These are phyloP conservation scores for Alcis repandata DNA, from an alignment of 2,888 invertebrate genomes.

Conservation along the genomic window DNA sequence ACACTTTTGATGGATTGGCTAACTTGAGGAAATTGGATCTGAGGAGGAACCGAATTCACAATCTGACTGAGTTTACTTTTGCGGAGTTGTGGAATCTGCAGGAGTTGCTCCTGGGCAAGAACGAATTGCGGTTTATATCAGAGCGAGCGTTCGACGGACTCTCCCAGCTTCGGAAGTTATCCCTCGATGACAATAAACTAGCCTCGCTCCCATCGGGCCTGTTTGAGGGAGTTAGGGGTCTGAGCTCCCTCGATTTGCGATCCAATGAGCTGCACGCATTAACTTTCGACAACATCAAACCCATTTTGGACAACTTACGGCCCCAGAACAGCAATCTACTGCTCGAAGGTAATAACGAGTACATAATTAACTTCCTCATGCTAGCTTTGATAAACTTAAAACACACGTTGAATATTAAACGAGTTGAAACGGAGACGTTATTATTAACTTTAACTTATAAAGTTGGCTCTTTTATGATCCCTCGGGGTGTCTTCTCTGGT, in stretches of 20 bases:
- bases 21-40: constrained; percentile 91
- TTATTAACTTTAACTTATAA: constrained; percentile 74
- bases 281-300: constrained; percentile 91
- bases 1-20: constrained; percentile 92
- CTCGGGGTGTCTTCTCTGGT: constrained; percentile 66
- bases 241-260: constrained; percentile 91
- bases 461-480: constrained; percentile 77
- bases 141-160: constrained; percentile 92
- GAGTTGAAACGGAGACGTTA: constrained; percentile 70
- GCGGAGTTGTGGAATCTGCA: constrained; percentile 91
- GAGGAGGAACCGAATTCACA: constrained; percentile 91
- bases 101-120: constrained; percentile 90
- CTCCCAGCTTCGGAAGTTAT: constrained; percentile 90
- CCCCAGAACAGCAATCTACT: constrained; percentile 91
- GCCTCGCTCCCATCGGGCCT: constrained; percentile 90
- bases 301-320: constrained; percentile 92
- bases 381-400: constrained; percentile 72
- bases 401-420: constrained; percentile 78
- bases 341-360: constrained; percentile 89
- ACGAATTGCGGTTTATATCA: constrained; percentile 90
- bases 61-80: constrained; percentile 93
- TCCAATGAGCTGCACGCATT: constrained; percentile 92
- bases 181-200: constrained; percentile 92
- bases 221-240: constrained; percentile 90
- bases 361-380: constrained; percentile 66